A percentile compares a stretch with the other conserved stretches of the same genome.
Evolutionary conservation across 2,888 invertebrate species (phyloP).

Genomic region (Acleris cristana): DNA sequence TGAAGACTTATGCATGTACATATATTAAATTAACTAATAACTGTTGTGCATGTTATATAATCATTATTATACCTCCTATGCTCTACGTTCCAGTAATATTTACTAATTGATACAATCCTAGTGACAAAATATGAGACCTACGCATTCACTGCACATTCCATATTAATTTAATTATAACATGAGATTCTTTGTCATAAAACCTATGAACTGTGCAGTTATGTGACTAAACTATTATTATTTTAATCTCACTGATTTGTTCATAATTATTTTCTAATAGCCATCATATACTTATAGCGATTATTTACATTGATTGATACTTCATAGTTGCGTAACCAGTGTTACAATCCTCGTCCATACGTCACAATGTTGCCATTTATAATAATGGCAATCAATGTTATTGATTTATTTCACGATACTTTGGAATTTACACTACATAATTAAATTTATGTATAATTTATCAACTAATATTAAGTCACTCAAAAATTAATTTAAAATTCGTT

Average conservation of each 20-base stretch:
- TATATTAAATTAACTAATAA: conserved; percentile 58
- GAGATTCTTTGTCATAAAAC: conserved; percentile 67
- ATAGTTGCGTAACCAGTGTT: conserved; percentile 25
- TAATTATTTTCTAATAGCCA: conserved; percentile 72
- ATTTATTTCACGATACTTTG: conserved; percentile 19
- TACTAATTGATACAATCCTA: conserved; percentile 65
- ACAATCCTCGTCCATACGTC: conserved; percentile 9
- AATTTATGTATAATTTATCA: conserved; percentile 37
- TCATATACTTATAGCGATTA: conserved; percentile 73
- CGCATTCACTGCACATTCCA: conserved; percentile 62
- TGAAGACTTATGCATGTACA: conserved; percentile 53
- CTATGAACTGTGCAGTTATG: conserved; percentile 66
- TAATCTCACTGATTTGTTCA: conserved; percentile 82
- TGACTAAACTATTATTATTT: conserved; percentile 69
- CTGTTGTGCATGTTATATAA: conserved; percentile 69
- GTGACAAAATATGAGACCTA: conserved; percentile 56
- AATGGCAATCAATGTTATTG: conserved; percentile 33
- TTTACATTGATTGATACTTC: conserved; percentile 65
- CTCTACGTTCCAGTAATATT: conserved; percentile 61
- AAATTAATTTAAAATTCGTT: conserved; percentile 66
- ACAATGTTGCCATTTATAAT: conserved; percentile 25
- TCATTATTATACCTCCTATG: conserved; percentile 54
- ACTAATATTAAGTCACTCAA: conserved; percentile 51
- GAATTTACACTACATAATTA: conserved; percentile 20
- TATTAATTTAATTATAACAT: conserved; percentile 51